These are phyloP conservation scores for Heliconius erato DNA, from an alignment of 2,888 invertebrate species.

Conservation along the genomic window DNA sequence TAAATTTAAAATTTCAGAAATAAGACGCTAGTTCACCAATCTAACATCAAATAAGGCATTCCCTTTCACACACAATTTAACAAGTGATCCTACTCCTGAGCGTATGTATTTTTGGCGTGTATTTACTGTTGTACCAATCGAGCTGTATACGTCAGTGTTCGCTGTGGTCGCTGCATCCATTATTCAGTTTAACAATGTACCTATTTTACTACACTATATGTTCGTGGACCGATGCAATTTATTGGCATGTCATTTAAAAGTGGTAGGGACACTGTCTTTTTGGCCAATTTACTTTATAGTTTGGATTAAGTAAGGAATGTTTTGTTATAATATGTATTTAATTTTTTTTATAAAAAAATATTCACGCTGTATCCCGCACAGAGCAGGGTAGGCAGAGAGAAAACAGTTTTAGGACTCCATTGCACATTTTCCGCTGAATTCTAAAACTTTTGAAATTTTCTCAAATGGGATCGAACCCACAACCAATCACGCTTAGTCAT, in stretches of 20 bases:
- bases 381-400: no score
- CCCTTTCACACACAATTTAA: neutral
- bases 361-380: no score
- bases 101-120: constrained; percentile 39
- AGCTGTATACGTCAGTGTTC: constrained; percentile 50
- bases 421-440: no score
- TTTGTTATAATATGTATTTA: neutral
- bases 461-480: no score
- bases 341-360: no score
- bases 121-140: constrained; percentile 40
- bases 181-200: constrained; percentile 48
- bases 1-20: neutral
- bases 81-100: constrained; percentile 24
- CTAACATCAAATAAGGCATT: neutral
- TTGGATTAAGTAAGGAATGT: neutral
- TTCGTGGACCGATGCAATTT: constrained; percentile 26
- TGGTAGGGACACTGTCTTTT: neutral
- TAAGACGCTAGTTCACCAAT: neutral
- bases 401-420: no score
- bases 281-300: neutral
- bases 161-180: constrained; percentile 48
- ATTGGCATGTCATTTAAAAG: constrained; percentile 20
- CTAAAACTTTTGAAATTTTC: no score
- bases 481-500: no score
- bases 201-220: constrained; percentile 41